Evolutionary conservation across 30 jellyfish, hydroid and myxozoan species (phyloP).

Genomic region (Hydra vulgaris): DNA sequence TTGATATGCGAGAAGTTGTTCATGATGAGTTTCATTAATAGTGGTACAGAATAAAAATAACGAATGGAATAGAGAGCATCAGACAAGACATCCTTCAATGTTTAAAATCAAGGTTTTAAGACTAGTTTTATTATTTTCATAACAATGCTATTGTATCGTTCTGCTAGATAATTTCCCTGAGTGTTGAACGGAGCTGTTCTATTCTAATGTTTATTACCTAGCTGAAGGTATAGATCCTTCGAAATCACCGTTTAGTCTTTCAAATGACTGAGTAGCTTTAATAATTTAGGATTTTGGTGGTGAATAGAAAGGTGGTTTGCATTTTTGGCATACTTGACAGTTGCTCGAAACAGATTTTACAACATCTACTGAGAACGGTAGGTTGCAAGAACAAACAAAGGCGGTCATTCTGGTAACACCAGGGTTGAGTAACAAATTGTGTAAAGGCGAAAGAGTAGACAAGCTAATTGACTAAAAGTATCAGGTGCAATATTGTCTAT

Average conservation of each 20-base stretch:
- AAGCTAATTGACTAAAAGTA: constrained; percentile 12
- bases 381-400: not conserved
- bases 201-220: not conserved
- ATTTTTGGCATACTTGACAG: not conserved
- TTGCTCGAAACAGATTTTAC: not conserved
- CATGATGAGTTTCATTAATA: not conserved
- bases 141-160: not conserved
- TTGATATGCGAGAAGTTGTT: not conserved
- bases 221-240: not conserved
- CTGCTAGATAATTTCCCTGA: not conserved
- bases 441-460: not conserved
- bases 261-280: not conserved
- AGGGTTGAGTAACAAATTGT: not conserved
- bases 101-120: no score
- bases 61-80: not conserved
- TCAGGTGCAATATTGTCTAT: constrained; percentile 31
- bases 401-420: not conserved
- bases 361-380: not conserved
- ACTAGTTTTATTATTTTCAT: not conserved
- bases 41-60: not conserved
- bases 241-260: not conserved
- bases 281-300: not conserved
- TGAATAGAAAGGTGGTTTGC: not conserved
- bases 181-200: not conserved
- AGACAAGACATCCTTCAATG: not conserved